These are phyloP conservation scores for Tyrophagus putrescentiae DNA, from an alignment of 1,140 invertebrate genomes.

Conservation along the genomic window DNA sequence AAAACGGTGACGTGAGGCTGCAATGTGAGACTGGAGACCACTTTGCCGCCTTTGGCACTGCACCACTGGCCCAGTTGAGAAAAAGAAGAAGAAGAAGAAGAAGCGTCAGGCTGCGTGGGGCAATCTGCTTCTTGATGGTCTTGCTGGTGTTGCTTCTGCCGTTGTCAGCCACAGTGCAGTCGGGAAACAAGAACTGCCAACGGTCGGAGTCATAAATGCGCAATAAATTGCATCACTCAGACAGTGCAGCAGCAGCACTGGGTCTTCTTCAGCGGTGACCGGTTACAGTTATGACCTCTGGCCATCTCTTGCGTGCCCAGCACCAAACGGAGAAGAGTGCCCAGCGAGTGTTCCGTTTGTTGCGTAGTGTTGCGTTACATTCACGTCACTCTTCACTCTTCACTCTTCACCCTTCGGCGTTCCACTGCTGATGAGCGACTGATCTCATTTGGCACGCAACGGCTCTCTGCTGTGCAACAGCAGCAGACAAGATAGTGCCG, in stretches of 20 bases:
- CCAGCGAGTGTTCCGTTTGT: neutral
- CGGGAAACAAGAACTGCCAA: too few relatives aligned
- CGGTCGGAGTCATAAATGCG: slow-evolving; percentile 17
- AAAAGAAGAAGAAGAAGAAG: neutral
- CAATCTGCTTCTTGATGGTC: slow-evolving; percentile 5
- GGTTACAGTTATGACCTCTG: slow-evolving; percentile 20
- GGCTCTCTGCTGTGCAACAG: too few relatives aligned
- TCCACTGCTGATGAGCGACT: too few relatives aligned
- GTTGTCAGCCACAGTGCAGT: slow-evolving; percentile 3
- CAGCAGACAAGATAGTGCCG: too few relatives aligned
- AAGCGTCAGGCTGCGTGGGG: neutral
- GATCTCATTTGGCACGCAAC: too few relatives aligned
- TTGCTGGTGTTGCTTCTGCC: neutral
- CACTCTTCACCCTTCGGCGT: too few relatives aligned
- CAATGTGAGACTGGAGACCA: too few relatives aligned
- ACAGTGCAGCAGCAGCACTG: neutral
- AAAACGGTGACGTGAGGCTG: too few relatives aligned
- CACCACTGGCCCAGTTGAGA: slow-evolving; percentile 2
- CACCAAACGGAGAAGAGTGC: too few relatives aligned
- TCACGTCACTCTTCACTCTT: too few relatives aligned
- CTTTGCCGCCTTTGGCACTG: too few relatives aligned
- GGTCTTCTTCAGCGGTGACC: neutral
- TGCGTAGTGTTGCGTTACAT: neutral
- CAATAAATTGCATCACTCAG: slow-evolving; percentile 20
- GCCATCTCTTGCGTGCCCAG: slow-evolving; percentile 20